Conservation (phyloP, 1,140 invertebrate species). For the Portunus trituberculatus region DNA sequence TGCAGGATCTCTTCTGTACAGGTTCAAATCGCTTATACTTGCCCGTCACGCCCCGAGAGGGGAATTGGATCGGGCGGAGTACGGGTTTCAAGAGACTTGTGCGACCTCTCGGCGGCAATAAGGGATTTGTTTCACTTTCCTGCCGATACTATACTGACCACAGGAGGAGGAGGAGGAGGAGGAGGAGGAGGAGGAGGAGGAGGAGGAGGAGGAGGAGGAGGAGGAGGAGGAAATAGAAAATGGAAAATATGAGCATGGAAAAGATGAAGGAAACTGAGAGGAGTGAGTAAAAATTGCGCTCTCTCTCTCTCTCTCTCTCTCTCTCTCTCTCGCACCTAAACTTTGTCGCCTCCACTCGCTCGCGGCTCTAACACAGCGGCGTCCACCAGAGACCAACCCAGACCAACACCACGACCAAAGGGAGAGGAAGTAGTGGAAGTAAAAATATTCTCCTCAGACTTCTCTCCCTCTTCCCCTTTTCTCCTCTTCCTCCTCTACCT, state of each 20-base stretch:
- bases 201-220: not conserved
- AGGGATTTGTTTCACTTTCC: slow-evolving; percentile 50
- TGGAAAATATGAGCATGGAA: not conserved
- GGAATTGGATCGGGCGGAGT: slow-evolving; percentile 64
- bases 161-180: slow-evolving; percentile 27
- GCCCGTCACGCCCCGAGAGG: slow-evolving; percentile 18
- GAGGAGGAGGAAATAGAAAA: not conserved
- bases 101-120: slow-evolving; percentile 39
- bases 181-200: slow-evolving; percentile 14
- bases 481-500: not conserved
- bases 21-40: slow-evolving; percentile 61
- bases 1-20: slow-evolving; percentile 38
- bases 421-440: too few relatives aligned
- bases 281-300: not conserved
- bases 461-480: too few relatives aligned
- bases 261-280: not conserved
- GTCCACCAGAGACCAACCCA: too few relatives aligned
- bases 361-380: too few relatives aligned
- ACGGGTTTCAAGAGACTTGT: slow-evolving; percentile 58
- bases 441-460: too few relatives aligned
- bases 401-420: not conserved
- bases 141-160: slow-evolving; percentile 28
- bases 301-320: not conserved
- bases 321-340: not conserved
- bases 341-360: not conserved